These are phyloP conservation scores for Caenorhabditis becei DNA, from an alignment of 2,888 invertebrate species.

Conservation along the genomic window DNA sequence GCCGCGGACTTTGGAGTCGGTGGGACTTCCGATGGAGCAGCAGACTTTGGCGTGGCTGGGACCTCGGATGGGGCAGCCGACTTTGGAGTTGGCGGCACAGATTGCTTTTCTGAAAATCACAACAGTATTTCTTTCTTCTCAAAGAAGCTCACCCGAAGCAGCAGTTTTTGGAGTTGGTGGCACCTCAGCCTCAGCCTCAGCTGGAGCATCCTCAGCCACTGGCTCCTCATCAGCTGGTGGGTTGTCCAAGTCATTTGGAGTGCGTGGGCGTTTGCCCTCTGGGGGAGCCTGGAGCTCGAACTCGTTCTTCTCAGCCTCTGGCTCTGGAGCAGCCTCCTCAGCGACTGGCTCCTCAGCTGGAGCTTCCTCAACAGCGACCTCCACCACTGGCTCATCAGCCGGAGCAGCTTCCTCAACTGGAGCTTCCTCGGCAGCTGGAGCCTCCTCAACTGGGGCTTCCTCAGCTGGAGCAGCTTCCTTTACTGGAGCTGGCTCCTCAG, in stretches of 20 bases:
- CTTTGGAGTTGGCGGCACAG: constrained; percentile 68
- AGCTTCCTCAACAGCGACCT: constrained; percentile 44
- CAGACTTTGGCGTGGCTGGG: constrained; percentile 63
- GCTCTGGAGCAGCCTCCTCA: constrained; percentile 59
- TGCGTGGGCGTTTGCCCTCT: constrained; percentile 78
- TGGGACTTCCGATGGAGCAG: constrained; percentile 59
- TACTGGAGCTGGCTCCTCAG: constrained; percentile 56
- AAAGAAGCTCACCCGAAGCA: constrained; percentile 48
- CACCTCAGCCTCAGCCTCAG: constrained; percentile 47
- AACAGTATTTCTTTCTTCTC: not conserved
- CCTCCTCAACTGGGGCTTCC: constrained; percentile 43
- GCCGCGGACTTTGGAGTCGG: constrained; percentile 65
- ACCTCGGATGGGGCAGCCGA: constrained; percentile 57
- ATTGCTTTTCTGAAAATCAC: constrained; percentile 42
- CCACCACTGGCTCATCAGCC: constrained; percentile 48
- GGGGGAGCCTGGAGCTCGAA: constrained; percentile 80
- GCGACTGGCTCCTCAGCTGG: constrained; percentile 54
- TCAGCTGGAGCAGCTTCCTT: constrained; percentile 54
- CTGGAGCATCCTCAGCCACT: constrained; percentile 61
- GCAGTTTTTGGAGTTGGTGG: constrained; percentile 70
- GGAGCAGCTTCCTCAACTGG: constrained; percentile 56
- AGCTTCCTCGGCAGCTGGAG: constrained; percentile 60
- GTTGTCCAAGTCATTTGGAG: constrained; percentile 79
- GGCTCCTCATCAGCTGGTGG: constrained; percentile 67
- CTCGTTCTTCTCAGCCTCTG: constrained; percentile 65